Evolutionary conservation across 2,888 invertebrate species (phyloP), one percentile per base, ranked within the genome.

Genomic region (Nemurella pictetii): DNA sequence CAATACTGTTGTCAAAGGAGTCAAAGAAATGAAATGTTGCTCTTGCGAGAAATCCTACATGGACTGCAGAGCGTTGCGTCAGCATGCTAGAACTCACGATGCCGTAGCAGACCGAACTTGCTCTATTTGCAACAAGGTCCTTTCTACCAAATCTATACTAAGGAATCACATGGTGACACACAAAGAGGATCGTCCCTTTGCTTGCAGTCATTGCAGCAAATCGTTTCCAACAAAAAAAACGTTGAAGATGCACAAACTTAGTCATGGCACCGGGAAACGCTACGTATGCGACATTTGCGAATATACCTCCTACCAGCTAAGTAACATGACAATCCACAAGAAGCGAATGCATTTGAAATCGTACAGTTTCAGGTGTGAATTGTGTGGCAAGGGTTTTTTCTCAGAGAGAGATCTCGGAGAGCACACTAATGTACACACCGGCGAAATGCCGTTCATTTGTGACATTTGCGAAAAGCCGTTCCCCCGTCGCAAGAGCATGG

Each of bases 321-420:
- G 25, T 85, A 90, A 9, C 90, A n/a, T n/a, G n/a, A n/a, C n/a
- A n/a, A 90, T 89, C 2, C 90, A 90, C 1, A 89, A 90, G 80
- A 89, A 90, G 86, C 90, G 90, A 32, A 9, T 9, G 9, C 32
- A 32, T 32, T 32, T 32, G 9, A 32, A 32, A 32, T 32, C 32
- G 9, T 9, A 32, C 9, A 5, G 4, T 32, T 86, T 83, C 35
- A 73, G 20, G 9, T 93, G 93, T 88, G 91, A 91, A 84, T 90
- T 91, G 9, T 93, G 93, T 88, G 91, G 91, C 87, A 92, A 92
- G 88, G 92, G 92, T 20, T 93, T 93, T 86, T 91, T 91, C 89
- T 78, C 80, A n/a, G 80, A 85, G 20, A 83, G 55, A n/a, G 85
- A 80, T 32, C 75, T 86, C 29, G 72, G 83, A 20, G 78, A 80